Percentiles rank a stretch among this genome's conserved stretches.
Conservation (phyloP, 2,113 vertebrate genomes). For the Symphodus melops region DNA sequence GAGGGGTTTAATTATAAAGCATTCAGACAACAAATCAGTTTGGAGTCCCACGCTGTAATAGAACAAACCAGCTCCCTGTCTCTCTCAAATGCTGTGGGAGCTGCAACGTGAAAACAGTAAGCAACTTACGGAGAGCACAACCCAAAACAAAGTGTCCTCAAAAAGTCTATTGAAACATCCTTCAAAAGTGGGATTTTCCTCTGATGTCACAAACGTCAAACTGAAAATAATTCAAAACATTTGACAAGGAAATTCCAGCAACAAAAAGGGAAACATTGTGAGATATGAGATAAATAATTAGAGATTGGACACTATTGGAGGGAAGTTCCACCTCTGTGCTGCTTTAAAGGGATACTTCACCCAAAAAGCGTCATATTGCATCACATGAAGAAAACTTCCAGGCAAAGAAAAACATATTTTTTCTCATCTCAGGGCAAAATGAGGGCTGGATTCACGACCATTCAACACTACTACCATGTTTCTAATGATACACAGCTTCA, state of each 20-base stretch:
- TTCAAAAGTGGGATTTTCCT: not conserved
- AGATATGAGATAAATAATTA: not conserved
- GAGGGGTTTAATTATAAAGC: not conserved
- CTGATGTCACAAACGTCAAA: not conserved
- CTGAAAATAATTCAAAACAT: not conserved
- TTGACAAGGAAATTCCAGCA: too few species aligned
- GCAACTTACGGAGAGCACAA: not conserved
- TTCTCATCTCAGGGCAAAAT: too few species aligned
- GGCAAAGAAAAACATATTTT: too few species aligned
- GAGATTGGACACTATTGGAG: slow-evolving; percentile 2
- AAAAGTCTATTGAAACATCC: not conserved
- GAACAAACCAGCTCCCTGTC: not conserved
- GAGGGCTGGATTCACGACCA: too few species aligned
- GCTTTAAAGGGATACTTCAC: too few species aligned
- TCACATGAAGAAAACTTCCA: too few species aligned
- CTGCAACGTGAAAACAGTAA: not conserved
- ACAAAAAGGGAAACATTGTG: not conserved
- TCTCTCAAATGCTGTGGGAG: too few species aligned
- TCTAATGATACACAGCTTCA: too few species aligned
- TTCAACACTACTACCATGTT: too few species aligned
- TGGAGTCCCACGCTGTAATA: not conserved
- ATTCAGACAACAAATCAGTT: not conserved
- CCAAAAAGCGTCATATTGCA: too few species aligned
- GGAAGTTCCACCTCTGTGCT: slow-evolving; percentile 5
- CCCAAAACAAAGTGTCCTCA: not conserved